These are phyloP conservation scores for Parnassius glacialis DNA, from an alignment of 2,888 invertebrate species.

Conservation along the genomic window DNA sequence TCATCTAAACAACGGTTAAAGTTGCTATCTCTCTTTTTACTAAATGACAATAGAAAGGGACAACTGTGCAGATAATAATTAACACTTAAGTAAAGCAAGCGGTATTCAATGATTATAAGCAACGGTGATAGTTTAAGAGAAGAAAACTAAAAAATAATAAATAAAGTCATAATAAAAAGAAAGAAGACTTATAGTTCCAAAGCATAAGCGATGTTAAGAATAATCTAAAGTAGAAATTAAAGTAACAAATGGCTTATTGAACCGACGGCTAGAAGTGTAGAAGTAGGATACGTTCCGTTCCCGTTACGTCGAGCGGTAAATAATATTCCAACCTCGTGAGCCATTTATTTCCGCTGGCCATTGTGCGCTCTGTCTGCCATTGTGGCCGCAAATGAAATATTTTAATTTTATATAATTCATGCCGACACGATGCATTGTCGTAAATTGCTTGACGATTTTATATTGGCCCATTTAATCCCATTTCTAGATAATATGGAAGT, in stretches of 20 bases:
- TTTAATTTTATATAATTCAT: conserved; percentile 37
- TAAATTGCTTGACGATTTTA: conserved; percentile 20
- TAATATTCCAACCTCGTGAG: conserved; percentile 11
- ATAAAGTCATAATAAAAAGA: no score
- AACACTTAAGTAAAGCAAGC: no score
- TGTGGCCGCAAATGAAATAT: conserved; percentile 35
- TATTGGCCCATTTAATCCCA: conserved; percentile 14
- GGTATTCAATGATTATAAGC: no score
- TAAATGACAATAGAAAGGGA: no score
- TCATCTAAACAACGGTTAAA: no score
- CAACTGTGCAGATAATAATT: no score
- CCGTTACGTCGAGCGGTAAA: conserved; percentile 23
- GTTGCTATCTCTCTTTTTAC: no score
- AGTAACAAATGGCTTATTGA: conserved; percentile 8
- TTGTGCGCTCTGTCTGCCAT: conserved; percentile 20
- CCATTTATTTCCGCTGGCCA: conserved; percentile 27
- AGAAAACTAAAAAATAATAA: no score
- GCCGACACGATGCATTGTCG: conserved; percentile 25
- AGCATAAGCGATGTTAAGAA: neutral
- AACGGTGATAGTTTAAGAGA: no score
- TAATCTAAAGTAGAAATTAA: neutral
- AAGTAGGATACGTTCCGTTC: conserved; percentile 21
- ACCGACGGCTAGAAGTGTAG: neutral
- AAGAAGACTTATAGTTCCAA: no score
- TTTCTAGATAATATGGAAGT: neutral